These are phyloP conservation scores for Idaea biselata DNA, from an alignment of 2,888 invertebrate species.

Conservation along the genomic window DNA sequence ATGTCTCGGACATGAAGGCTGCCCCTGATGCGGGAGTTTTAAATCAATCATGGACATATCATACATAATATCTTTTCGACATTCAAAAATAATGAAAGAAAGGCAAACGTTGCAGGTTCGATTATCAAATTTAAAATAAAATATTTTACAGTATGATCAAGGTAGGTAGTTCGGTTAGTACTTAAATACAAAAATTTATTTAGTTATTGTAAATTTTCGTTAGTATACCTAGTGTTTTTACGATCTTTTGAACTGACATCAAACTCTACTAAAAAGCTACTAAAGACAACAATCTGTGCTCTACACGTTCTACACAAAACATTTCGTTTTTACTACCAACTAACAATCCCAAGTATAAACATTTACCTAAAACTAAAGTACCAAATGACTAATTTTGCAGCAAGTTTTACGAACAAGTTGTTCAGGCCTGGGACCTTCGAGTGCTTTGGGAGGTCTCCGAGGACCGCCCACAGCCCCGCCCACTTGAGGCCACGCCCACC, in stretches of 20 bases:
- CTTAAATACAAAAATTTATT: no score
- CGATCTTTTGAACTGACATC: background rate
- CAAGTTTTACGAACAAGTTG: constrained; percentile 60
- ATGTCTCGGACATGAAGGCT: no score
- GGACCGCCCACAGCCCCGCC: constrained; percentile 64
- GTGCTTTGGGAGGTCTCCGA: constrained; percentile 67
- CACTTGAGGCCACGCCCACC: constrained; percentile 59
- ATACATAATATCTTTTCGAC: no score
- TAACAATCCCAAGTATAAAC: constrained; percentile 10
- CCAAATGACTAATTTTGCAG: constrained; percentile 38
- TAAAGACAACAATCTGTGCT: background rate
- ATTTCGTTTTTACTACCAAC: background rate
- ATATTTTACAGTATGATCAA: no score
- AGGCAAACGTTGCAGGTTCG: no score
- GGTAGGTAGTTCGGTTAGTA: no score
- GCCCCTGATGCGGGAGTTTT: no score
- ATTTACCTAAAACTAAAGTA: constrained; percentile 13
- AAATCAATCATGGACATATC: no score
- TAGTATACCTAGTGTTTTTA: background rate
- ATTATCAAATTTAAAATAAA: no score
- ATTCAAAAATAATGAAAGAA: no score
- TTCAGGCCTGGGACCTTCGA: constrained; percentile 50
- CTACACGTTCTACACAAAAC: background rate
- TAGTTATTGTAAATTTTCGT: no score
- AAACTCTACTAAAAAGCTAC: no score